These are phyloP conservation scores for Zaprionus tsacasi DNA, from an alignment of 1,140 invertebrate species.

Conservation along the genomic window DNA sequence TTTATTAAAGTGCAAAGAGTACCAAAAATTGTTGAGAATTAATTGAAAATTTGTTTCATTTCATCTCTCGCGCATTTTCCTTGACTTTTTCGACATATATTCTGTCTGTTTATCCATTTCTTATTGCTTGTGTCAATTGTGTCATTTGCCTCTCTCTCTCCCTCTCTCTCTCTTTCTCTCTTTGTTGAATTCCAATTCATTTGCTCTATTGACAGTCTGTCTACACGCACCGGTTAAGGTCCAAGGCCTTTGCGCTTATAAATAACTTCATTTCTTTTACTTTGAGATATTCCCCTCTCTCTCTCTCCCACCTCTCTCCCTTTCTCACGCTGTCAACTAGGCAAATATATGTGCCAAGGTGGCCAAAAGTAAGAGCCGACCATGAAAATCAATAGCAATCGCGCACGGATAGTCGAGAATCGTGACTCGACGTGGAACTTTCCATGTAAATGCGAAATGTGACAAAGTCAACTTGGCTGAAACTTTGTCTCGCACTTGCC, in stretches of 20 bases:
- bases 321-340: conserved; percentile 28
- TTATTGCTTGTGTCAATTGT: conserved; percentile 28
- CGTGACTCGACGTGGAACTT: conserved; percentile 24
- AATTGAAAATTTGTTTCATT: conserved; percentile 70
- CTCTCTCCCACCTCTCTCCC: not conserved
- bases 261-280: conserved; percentile 68
- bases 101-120: conserved; percentile 4
- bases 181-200: conserved; percentile 48
- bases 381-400: conserved; percentile 62
- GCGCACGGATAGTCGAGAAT: conserved; percentile 26
- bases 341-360: conserved; percentile 61
- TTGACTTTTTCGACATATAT: conserved; percentile 5
- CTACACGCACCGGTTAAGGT: conserved; percentile 64
- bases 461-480: conserved; percentile 30
- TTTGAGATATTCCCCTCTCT: not conserved
- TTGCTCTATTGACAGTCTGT: conserved; percentile 72
- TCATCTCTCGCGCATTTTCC: conserved; percentile 13
- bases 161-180: not conserved
- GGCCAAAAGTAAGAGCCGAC: conserved; percentile 36
- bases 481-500: conserved; percentile 8
- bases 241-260: conserved; percentile 64
- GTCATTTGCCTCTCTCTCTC: conserved; percentile 17
- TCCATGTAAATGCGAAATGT: conserved; percentile 46
- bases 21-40: conserved; percentile 54
- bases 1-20: conserved; percentile 70